Percentiles rank a stretch among this genome's conserved stretches.
Conservation (phyloP, 2,113 vertebrate species). For the Apteryx owenii region DNA sequence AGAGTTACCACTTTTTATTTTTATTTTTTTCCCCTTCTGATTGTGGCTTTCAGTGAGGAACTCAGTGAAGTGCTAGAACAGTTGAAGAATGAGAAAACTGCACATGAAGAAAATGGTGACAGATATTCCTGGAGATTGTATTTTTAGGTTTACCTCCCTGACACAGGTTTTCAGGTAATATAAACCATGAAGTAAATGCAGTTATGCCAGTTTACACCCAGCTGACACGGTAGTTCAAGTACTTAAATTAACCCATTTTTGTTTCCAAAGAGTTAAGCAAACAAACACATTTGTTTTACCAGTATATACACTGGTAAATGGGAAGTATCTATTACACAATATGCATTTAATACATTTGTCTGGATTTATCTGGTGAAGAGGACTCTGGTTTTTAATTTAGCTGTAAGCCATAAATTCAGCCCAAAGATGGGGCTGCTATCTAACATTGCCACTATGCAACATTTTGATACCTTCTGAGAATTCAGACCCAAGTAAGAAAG, state of each 20-base stretch:
- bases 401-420: background rate
- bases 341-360: background rate
- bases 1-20: background rate
- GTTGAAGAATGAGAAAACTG: background rate
- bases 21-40: background rate
- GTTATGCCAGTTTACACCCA: too few relatives aligned
- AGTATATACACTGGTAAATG: background rate
- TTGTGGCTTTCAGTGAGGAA: background rate
- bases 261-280: background rate
- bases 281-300: background rate
- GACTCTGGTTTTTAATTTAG: background rate
- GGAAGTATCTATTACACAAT: background rate
- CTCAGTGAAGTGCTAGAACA: background rate
- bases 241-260: background rate
- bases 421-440: background rate
- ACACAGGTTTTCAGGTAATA: too few relatives aligned
- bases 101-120: background rate
- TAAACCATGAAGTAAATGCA: too few relatives aligned
- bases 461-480: background rate
- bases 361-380: background rate
- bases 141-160: background rate
- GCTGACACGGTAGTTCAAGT: background rate
- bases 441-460: background rate
- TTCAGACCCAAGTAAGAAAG: background rate
- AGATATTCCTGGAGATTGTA: background rate